Conservation (phyloP, 1,140 invertebrate genomes). For the Trichonephila inaurata region DNA sequence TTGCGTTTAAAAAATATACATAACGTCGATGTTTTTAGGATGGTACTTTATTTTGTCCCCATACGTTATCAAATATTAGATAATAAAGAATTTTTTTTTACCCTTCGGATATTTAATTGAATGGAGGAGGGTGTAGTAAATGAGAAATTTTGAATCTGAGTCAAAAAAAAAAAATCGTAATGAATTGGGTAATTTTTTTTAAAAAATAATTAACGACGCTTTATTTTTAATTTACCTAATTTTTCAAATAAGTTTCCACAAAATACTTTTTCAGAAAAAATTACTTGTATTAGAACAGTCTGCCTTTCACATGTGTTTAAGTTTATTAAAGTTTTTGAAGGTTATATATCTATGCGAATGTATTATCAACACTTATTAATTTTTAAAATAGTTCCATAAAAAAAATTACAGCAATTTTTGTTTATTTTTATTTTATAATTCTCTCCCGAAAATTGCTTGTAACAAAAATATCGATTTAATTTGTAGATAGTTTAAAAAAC, state of each 20-base stretch:
- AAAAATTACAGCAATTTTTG: no score
- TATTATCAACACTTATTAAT: no score
- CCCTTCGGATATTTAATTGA: background rate
- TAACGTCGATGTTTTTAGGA: background rate
- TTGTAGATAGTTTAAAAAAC: no score
- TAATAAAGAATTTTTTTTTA: background rate
- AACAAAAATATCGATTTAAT: no score
- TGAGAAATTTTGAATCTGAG: background rate
- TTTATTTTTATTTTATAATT: no score
- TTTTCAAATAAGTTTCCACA: background rate
- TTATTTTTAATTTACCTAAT: background rate
- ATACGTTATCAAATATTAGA: constrained; percentile 18
- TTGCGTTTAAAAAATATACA: constrained; percentile 24
- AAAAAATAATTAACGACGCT: background rate
- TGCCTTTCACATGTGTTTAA: no score
- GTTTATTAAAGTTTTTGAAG: no score
- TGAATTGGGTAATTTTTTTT: background rate
- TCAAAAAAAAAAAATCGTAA: background rate
- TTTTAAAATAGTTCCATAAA: no score
- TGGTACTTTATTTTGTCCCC: background rate
- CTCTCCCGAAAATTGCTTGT: no score
- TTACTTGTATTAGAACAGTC: no score
- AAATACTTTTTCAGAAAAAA: no score
- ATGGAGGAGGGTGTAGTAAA: background rate
- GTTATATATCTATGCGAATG: no score